Base-by-base conservation (phyloP, 2,113 vertebrate species). In the Verasper variegatus region DNA sequence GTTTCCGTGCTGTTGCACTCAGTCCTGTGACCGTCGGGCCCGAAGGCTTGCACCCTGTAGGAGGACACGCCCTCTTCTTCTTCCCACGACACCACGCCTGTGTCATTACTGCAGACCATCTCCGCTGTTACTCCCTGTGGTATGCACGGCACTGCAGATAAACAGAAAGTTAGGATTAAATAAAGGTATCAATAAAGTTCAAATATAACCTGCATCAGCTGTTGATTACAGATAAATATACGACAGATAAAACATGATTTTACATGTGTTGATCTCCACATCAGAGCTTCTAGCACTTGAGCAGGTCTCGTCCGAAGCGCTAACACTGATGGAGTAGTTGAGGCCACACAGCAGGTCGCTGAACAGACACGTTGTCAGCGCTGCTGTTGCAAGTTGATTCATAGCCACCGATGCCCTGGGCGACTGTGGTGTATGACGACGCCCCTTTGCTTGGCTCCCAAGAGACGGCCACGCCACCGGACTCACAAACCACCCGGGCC, bases 391-490 rank as follows among this genome's bases (percentile, higher is more conserved):
- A 93, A 0, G 47, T 61, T 15, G 89, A 84, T 0, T 18, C 21
- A 8, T 90, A 92, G 49, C 94, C 95, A 0, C 77, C 84, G 3
- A 14, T 76, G 26, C 89, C 90, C 40, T 86, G 88, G 52, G 93
- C 93, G 0, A 92, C 21, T 4, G 80, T 58, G 0, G 49, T 82
- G 85, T 96, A 96, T 0, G 63, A 85, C 0, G 27, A 42, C 1
- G 94, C 94, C 24, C 94, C 95, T 60, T 63, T 74, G 65, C 93
- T 94, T 21, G 80, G 74, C 76, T 93, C 88, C 95, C 95, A 96
- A 26, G 88, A 87, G 40, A 94, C 84, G 0, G 81, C 82, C 72
- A 94, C 88, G 1, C 40, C 86, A 0, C 83, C 90, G 2, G 89
- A 86, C 15, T 81, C 82, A 72, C 95, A 95, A 54, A 72, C 69